A percentile compares a stretch with the other conserved stretches of the same genome.
Evolutionary conservation across 2,888 invertebrate genomes (phyloP).

Genomic region (Axea sp.): DNA sequence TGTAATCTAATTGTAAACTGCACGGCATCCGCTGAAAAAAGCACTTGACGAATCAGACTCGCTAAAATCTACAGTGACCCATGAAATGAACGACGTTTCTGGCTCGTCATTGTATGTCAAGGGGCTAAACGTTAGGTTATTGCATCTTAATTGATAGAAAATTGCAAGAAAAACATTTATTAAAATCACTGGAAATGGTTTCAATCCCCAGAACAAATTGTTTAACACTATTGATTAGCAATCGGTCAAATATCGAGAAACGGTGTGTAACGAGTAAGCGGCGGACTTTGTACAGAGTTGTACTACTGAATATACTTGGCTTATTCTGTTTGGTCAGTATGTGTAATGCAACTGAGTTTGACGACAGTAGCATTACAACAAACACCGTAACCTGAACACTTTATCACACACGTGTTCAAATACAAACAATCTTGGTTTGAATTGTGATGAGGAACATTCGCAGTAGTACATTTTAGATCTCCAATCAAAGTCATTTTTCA

Average conservation of each 20-base stretch:
- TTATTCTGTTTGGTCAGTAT: constrained; percentile 41
- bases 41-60: too few species aligned
- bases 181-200: too few species aligned
- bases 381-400: constrained; percentile 29
- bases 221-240: constrained; percentile 19
- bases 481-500: constrained; percentile 1
- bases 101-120: too few species aligned
- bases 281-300: constrained; percentile 16
- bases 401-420: constrained; percentile 39
- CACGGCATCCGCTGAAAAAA: too few species aligned
- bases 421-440: constrained; percentile 42
- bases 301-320: constrained; percentile 22
- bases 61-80: too few species aligned
- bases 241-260: constrained; percentile 19
- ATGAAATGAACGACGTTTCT: too few species aligned
- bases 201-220: too few species aligned
- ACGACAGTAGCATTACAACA: constrained; percentile 27
- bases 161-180: too few species aligned
- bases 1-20: too few species aligned
- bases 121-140: too few species aligned
- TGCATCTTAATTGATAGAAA: too few species aligned
- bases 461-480: not conserved
- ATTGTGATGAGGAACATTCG: constrained; percentile 12
- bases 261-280: constrained; percentile 20
- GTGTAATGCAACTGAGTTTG: constrained; percentile 34